phyloP scores from a whole-genome alignment of 2,797 vertebrate species.

The Chaunax sp. region DNA sequence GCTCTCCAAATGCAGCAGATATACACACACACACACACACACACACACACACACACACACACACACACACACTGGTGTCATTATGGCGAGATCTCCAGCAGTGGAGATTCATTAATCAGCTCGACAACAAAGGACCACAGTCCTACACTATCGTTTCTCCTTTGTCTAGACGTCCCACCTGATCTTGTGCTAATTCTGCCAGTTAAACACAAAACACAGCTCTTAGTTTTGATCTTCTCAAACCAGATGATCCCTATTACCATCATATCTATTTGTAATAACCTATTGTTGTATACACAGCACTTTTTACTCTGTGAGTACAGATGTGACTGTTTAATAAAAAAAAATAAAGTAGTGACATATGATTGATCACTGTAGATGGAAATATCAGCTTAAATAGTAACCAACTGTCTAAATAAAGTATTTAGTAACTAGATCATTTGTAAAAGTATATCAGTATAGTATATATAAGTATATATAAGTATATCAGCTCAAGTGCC shows the following conservation, averaged over 20 bases:
- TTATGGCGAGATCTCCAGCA: slow-evolving; percentile 66
- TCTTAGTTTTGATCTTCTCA: slow-evolving; percentile 2
- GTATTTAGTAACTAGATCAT: not conserved
- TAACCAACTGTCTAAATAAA: not conserved
- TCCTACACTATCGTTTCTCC: slow-evolving; percentile 56
- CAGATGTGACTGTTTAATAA: not conserved
- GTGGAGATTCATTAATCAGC: slow-evolving; percentile 70
- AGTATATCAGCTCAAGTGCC: too few species aligned
- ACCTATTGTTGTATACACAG: not conserved
- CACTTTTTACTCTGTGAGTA: not conserved
- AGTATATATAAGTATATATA: too few species aligned
- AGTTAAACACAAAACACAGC: slow-evolving; percentile 10
- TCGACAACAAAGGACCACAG: slow-evolving; percentile 72
- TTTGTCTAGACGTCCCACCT: slow-evolving; percentile 54
- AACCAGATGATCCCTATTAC: not conserved
- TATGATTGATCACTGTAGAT: not conserved
- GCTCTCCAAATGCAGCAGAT: slow-evolving; percentile 25
- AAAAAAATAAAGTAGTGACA: not conserved
- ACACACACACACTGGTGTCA: slow-evolving; percentile 20
- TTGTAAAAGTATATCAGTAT: not conserved
- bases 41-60: slow-evolving; percentile 16
- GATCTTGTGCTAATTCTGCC: slow-evolving; percentile 9
- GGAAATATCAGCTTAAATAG: not conserved
- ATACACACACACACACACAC: slow-evolving; percentile 30
- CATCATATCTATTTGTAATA: not conserved